Evolutionary conservation across 2,113 vertebrate species (phyloP).

Genomic region (sheep (Ovis aries)): ARS-UI_Ramb_v3.0 NC_056056.1:70941001-70941500

Average conservation of each 20-base stretch:
- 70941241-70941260: neutral
- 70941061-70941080: neutral
- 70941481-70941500: neutral
- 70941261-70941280: neutral
- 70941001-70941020: neutral
- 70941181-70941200: neutral
- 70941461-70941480: neutral
- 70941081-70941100: neutral
- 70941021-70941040: neutral
- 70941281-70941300: neutral
- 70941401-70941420: neutral
- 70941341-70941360: neutral
- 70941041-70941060: neutral
- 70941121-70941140: neutral
- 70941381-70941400: neutral
- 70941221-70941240: neutral
- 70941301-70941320: neutral
- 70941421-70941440: neutral
- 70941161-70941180: neutral
- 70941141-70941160: neutral
- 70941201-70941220: neutral
- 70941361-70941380: neutral
- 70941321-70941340: neutral
- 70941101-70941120: neutral
- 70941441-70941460: neutral